Conservation (phyloP, 2,888 invertebrate genomes). For the Odontothrips loti region DNA sequence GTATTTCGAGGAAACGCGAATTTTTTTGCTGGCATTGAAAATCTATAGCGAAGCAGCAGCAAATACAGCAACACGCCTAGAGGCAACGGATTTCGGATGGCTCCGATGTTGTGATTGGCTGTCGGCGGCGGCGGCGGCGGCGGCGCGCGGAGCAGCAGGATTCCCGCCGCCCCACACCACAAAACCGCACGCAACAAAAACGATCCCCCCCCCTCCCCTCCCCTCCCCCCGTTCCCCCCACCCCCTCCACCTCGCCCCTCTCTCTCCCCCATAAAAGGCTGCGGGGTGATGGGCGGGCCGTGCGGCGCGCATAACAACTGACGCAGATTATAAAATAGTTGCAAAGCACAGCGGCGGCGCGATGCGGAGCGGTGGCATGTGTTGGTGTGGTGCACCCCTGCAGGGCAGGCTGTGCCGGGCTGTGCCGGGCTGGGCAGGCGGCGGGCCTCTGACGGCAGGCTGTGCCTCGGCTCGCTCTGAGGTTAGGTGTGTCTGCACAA, state of each 20-base stretch:
- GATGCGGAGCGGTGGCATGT: not conserved
- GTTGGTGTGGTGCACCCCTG: not conserved
- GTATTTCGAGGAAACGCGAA: no score
- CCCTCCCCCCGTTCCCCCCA: not conserved
- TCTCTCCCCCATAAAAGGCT: not conserved
- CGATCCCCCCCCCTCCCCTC: not conserved
- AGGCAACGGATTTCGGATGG: no score
- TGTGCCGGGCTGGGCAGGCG: no score
- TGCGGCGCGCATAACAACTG: not conserved
- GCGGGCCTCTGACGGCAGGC: no score
- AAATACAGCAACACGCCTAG: no score
- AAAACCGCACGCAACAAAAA: not conserved
- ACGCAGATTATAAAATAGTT: constrained; percentile 25
- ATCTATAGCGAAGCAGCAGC: no score
- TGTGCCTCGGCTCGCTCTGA: not conserved
- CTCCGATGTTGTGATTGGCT: constrained; percentile 5
- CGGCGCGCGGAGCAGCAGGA: no score
- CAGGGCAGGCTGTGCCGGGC: no score
- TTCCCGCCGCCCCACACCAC: not conserved
- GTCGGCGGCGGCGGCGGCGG: not conserved
- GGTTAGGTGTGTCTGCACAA: constrained; percentile 1
- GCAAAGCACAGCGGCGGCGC: not conserved
- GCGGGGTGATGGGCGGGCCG: not conserved
- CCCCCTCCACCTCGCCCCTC: not conserved
- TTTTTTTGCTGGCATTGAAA: no score